phyloP scores from a whole-genome alignment of 2,797 vertebrate species.

The Enteromius fasciolatus region DNA sequence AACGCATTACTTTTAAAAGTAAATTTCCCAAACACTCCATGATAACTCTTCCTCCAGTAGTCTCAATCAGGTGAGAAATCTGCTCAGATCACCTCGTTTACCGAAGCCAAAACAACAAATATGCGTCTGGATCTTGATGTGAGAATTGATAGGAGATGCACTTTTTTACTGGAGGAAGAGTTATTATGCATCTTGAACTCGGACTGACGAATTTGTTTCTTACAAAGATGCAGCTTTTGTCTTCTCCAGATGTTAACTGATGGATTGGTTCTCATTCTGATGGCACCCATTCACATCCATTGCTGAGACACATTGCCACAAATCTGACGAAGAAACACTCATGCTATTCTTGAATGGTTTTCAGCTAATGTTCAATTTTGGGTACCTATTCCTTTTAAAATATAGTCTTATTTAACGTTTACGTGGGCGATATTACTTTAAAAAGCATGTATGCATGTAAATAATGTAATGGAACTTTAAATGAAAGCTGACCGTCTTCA shows the following conservation, averaged over 20 bases:
- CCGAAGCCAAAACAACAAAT: no score
- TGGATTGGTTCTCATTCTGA: no score
- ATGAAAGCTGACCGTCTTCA: conserved; percentile 19
- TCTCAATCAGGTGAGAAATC: no score
- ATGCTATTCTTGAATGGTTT: no score
- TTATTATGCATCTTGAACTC: background rate
- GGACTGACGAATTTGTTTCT: background rate
- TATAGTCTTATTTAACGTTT: background rate
- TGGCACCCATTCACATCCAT: no score
- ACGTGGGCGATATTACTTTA: background rate
- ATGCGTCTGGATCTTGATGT: no score
- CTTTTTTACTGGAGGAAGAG: no score
- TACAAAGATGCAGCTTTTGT: background rate
- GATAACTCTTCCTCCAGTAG: no score
- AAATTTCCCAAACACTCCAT: no score
- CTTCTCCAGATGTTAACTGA: background rate
- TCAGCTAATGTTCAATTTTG: background rate
- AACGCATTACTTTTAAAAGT: no score
- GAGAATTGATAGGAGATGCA: no score
- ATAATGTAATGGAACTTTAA: background rate
- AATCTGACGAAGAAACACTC: background rate
- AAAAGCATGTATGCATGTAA: background rate
- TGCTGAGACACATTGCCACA: background rate
- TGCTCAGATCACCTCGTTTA: no score
- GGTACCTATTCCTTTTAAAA: background rate